Base-by-base conservation (phyloP, 2,888 invertebrate genomes). In the Cremastobaeus sp. region DNA sequence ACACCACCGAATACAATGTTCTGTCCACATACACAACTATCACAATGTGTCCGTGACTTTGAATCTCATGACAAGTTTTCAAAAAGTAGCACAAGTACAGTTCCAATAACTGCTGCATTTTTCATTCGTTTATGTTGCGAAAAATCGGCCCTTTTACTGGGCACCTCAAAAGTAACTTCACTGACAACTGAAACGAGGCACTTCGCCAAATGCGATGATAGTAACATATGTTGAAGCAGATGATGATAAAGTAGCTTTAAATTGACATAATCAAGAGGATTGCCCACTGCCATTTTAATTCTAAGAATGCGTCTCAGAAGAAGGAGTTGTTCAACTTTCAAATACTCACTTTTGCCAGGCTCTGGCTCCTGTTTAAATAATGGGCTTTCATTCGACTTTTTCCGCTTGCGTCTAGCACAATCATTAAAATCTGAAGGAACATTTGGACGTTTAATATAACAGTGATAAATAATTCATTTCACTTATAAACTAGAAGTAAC, bases 401-500 rank as follows among this genome's bases (percentile, higher is more conserved):
- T 69, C 52, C 69, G 37, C 20, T 69, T 69, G 47, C 69, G 69
- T 20, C 69, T 60, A 47, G 54, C 45, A 54, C 62, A 47, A 52
- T 69, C 69, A 55, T 48, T 60, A 69, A 41, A 62, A 55, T 69
- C 69, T 69, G 55, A 69, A 60, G 69, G 2, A 54, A 69, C 30
- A 69, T 60, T 69, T 30, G 15, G 8, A n/a, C 11, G 3, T 14
- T 25, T 25, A 20, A 1, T 32, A 17, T 25, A 48, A 20, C 12
- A 28, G 9, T 48, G 11, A 35, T 9, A 25, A 18, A 37, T 21
- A 34, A 15, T 28, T 54, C 4, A 9, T 43, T 39, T 35, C n/a
- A 35, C 2, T n/a, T 14, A 35, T 14, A 12, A 9, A 2, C 14
- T 3, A 35, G 11, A 35, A 5, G 14, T 35, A 1, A 9, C 3